Evolutionary conservation across 2,888 invertebrate genomes (phyloP), one percentile per base, ranked within the genome.

Genomic region (Bruchidius siliquastri): DNA sequence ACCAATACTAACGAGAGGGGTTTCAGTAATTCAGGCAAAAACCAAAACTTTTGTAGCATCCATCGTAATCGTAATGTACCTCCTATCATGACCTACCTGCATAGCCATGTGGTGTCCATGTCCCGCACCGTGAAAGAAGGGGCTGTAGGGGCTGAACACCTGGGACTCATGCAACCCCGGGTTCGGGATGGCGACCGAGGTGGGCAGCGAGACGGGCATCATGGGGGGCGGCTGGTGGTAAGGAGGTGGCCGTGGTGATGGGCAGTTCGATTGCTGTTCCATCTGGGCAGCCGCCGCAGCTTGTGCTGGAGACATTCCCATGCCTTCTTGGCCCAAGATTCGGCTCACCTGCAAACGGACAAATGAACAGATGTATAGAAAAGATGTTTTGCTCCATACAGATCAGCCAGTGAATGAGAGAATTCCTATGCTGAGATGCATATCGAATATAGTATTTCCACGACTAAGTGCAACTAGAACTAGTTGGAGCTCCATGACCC

Each of bases 161-260:
- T 96, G 95, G 86, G 95, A 95, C 89, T 96, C 95, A 89, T 97
- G 96, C 82, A 98, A 90, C 85, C 96, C 95, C 75, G 98, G 98
- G 88, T 98, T 98, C 76, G 97, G 96, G 86, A 98, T 97, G 86
- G 98, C 97, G 84, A 98, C 97, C 77, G 96, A 95, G 76, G 97
- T 98, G 80, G 97, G 97, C 86, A 97, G 90, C 83, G 96, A 94
- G 79, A 93, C 93, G 80, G 94, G 94, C 88, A 96, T 91, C 89
- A 96, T 94, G 74, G 96, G 94, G 72, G 94, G 94, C 81, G 90
- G 91, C 83, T 91, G 88, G 82, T 92, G 91, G 83, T 94, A 91
- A 78, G 94, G 93, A 72, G 85, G 85, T 72, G 86, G 86, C 76
- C 86, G 79, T 21, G 86, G 87, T 72, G 94, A 93, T 80, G 92